Evolutionary conservation across 2,888 invertebrate species (phyloP).

Genomic region (Phengaris alcon): DNA sequence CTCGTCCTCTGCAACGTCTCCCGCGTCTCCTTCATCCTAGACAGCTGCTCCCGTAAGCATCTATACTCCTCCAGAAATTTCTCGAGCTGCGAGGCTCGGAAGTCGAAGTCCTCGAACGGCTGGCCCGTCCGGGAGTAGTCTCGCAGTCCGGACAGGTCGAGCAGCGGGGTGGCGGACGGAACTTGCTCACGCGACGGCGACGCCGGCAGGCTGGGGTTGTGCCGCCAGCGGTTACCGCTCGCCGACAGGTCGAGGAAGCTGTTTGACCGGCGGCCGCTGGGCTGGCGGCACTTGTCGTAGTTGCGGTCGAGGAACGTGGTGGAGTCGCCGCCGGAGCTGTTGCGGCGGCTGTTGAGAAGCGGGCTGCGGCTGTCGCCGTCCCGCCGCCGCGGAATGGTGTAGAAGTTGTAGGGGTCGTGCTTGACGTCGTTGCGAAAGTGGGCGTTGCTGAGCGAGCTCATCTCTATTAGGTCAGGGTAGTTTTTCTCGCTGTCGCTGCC

Average conservation of each 20-base stretch:
- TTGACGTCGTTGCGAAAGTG: constrained; percentile 65
- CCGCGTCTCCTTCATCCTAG: constrained; percentile 88
- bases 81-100: constrained; percentile 88
- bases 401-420: constrained; percentile 77
- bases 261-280: constrained; percentile 79
- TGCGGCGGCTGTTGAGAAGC: constrained; percentile 84
- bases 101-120: constrained; percentile 82
- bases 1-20: constrained; percentile 80
- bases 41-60: constrained; percentile 86
- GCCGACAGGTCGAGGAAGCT: constrained; percentile 85
- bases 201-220: constrained; percentile 81
- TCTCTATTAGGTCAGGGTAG: constrained; percentile 79
- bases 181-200: constrained; percentile 80
- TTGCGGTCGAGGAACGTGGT: constrained; percentile 65
- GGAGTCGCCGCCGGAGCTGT: constrained; percentile 85
- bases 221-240: constrained; percentile 63
- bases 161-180: constrained; percentile 80
- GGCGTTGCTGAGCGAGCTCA: constrained; percentile 67
- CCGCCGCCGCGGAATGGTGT: constrained; percentile 82
- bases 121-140: constrained; percentile 67
- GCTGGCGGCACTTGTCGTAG: constrained; percentile 57
- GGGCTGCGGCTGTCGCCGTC: constrained; percentile 87
- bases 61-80: constrained; percentile 89
- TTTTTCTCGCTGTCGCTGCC: constrained; percentile 76
- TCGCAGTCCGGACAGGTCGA: constrained; percentile 80